A percentile compares a stretch with the other conserved stretches of the same genome.
Evolutionary conservation across 2,797 vertebrate genomes (phyloP).

Genomic region (Amazona finschi): DNA sequence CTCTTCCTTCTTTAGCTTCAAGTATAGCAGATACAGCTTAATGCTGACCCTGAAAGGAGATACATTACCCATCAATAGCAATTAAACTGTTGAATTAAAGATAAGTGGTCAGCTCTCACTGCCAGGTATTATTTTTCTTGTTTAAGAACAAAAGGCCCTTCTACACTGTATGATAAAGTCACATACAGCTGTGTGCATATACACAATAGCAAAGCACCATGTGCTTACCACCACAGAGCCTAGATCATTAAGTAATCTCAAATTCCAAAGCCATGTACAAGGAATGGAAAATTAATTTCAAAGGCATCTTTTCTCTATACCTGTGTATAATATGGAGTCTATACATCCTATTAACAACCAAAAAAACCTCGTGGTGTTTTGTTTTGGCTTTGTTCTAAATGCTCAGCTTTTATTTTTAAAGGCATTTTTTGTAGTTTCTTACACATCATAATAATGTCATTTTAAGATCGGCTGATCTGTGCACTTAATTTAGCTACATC

Average conservation of each 20-base stretch:
- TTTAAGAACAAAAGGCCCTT: not conserved
- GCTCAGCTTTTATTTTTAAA: accelerated
- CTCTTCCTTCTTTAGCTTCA: not conserved
- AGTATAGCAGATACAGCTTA: not conserved
- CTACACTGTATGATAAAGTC: not conserved
- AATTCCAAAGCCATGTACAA: not conserved
- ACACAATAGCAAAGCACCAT: accelerated
- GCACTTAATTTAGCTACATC: not conserved
- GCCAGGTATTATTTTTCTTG: not conserved
- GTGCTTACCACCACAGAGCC: not conserved
- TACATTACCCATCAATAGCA: not conserved
- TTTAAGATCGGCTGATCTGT: not conserved
- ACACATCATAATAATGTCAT: not conserved
- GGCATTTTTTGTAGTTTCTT: not conserved
- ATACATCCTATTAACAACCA: not conserved
- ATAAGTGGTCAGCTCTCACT: not conserved
- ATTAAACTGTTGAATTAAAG: not conserved
- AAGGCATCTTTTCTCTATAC: not conserved
- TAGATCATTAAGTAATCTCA: not conserved
- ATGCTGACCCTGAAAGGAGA: not conserved
- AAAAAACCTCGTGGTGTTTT: accelerated
- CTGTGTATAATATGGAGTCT: not conserved
- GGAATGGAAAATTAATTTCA: not conserved
- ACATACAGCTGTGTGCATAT: not conserved
- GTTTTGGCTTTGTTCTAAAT: accelerated